Conservation (phyloP, 2,113 vertebrate genomes). For the Myiopsitta monachus region DNA sequence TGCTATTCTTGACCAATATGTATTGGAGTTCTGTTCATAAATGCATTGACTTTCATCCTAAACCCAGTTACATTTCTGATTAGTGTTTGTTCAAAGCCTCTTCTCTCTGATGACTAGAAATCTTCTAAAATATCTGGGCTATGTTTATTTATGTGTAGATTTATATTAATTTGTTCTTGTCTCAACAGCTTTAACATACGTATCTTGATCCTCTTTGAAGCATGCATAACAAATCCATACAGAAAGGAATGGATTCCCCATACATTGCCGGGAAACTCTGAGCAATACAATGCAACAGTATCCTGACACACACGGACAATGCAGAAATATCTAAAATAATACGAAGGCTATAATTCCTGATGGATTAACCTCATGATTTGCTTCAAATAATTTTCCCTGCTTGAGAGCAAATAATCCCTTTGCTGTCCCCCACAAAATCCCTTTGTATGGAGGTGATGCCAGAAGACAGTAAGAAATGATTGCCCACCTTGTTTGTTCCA, state of each 20-base stretch:
- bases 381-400: neutral
- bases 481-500: rapidly evolving
- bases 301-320: neutral
- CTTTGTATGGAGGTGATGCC: neutral
- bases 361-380: neutral
- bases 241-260: neutral
- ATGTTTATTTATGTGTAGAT: neutral
- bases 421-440: neutral
- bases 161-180: neutral
- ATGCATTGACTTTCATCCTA: neutral
- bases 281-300: neutral
- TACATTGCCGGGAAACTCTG: neutral
- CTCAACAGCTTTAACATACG: neutral
- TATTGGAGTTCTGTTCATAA: neutral
- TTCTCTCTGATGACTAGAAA: neutral
- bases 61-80: neutral
- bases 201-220: neutral
- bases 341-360: neutral
- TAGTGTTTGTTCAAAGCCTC: neutral
- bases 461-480: neutral
- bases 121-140: neutral
- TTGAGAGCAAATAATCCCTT: neutral
- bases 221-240: neutral
- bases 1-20: neutral
- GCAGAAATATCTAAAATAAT: neutral